phyloP scores from a whole-genome alignment of 1,140 invertebrate species.

The Homalodisca vitripennis region DNA sequence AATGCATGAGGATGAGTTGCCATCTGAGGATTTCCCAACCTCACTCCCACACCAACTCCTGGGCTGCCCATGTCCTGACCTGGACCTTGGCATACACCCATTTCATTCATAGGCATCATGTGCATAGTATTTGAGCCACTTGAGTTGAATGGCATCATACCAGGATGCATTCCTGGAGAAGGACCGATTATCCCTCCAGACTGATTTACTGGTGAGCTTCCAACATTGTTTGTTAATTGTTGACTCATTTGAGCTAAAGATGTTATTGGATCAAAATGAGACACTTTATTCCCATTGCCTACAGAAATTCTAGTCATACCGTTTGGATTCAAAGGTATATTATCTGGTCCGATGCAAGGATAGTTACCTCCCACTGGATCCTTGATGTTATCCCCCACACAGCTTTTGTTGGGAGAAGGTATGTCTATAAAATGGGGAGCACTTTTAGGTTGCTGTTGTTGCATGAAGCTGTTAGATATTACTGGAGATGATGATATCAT shows the following conservation, averaged over 20 bases:
- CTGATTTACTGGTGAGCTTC: slow-evolving; percentile 55
- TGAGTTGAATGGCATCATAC: slow-evolving; percentile 54
- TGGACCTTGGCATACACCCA: slow-evolving; percentile 48
- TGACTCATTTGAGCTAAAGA: slow-evolving; percentile 94
- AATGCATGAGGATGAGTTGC: slow-evolving; percentile 40
- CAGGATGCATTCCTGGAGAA: slow-evolving; percentile 49
- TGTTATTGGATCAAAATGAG: slow-evolving; percentile 87
- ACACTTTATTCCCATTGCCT: slow-evolving; percentile 51
- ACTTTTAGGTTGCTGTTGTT: slow-evolving; percentile 13
- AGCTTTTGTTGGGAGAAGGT: slow-evolving; percentile 30
- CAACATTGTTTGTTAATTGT: slow-evolving; percentile 76
- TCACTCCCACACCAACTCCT: slow-evolving; percentile 47
- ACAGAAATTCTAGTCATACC: slow-evolving; percentile 59
- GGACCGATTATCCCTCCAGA: slow-evolving; percentile 43
- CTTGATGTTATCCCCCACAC: slow-evolving; percentile 15
- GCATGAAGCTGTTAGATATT: slow-evolving; percentile 31
- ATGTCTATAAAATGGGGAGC: slow-evolving; percentile 36
- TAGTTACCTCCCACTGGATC: slow-evolving; percentile 33
- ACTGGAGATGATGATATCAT: slow-evolving; percentile 31
- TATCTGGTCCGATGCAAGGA: slow-evolving; percentile 55
- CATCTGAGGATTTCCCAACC: slow-evolving; percentile 44
- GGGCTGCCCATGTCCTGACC: slow-evolving; percentile 55
- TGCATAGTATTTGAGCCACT: slow-evolving; percentile 49
- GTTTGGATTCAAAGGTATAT: slow-evolving; percentile 81
- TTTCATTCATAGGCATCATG: slow-evolving; percentile 54